phyloP scores from a whole-genome alignment of 2,113 vertebrate species.

The Proterorhinus semilunaris region DNA sequence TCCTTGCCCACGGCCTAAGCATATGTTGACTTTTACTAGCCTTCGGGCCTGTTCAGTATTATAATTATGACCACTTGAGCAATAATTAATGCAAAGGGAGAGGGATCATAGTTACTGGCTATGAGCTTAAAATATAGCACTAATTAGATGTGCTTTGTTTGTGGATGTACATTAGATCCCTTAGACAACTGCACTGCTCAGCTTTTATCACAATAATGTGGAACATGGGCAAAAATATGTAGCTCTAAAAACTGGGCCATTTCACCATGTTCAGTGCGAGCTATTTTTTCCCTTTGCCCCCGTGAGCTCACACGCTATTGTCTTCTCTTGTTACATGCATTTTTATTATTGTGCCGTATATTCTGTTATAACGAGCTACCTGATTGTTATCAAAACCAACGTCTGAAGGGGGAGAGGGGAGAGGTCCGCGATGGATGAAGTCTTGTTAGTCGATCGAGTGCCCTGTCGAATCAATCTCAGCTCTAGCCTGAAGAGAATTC shows the following conservation, averaged over 20 bases:
- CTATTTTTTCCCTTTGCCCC: slow-evolving; percentile 2
- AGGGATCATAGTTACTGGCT: neutral
- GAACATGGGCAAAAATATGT: slow-evolving; percentile 1
- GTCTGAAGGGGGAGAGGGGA: slow-evolving; percentile 28
- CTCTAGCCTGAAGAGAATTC: slow-evolving; percentile 14
- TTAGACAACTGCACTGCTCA: neutral
- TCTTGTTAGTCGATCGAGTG: slow-evolving; percentile 29
- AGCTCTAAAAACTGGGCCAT: slow-evolving; percentile 6
- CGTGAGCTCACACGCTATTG: neutral
- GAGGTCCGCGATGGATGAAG: slow-evolving; percentile 21
- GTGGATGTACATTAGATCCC: neutral
- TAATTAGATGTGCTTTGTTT: slow-evolving; percentile 8
- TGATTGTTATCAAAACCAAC: slow-evolving; percentile 15
- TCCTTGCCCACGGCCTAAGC: slow-evolving; percentile 10
- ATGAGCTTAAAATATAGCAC: neutral
- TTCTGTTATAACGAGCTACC: neutral
- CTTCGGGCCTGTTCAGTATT: neutral
- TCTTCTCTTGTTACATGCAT: neutral
- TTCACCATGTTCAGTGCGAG: slow-evolving; percentile 12
- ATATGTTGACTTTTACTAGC: slow-evolving; percentile 26
- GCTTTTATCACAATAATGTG: slow-evolving; percentile 25
- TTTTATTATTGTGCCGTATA: neutral
- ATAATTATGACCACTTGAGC: slow-evolving; percentile 10
- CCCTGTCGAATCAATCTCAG: slow-evolving; percentile 22
- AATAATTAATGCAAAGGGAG: neutral